Evolutionary conservation across 2,797 vertebrate genomes (phyloP), one percentile per base, ranked within the genome.

Genomic region (Tokudaia tokunoshimensis): DNA sequence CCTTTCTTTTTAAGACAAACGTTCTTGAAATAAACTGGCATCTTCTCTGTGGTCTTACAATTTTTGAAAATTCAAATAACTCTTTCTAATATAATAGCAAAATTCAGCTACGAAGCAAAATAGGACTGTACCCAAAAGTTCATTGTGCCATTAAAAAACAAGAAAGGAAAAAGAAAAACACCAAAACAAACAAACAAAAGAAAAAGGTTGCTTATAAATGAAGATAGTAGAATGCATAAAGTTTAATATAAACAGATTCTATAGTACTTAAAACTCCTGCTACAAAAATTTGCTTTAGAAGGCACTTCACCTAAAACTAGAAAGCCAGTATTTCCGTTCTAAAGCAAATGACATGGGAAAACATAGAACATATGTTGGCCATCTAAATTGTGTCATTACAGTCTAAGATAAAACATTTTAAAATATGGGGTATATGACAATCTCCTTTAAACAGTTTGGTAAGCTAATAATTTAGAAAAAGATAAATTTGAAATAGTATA

Each of bases 1-100:
- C 19, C 41, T 78, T 76, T 26, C 41, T 88, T 84, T 14, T 85
- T 80, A 95, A 92, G 44, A 84, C n/a, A 75, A 44, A 83, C 41
- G 86, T 52, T 86, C 50, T 80, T 67, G 61, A 63, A 13, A 94
- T 52, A 96, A 94, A 91, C 14, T 87, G 12, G 86, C 19, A 63
- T 61, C 11, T 94, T 94, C 52, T 4, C 0, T 87, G 41, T 41
- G 6, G 82, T 83, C 74, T 96, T 75, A 88, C 10, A 34, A 47
- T n/a, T 80, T 78, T 76, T 80, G 72, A 95, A 94, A 84, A 85
- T 41, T 57, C 75, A 85, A 44, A n/a, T 92, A 85, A 72, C 63
- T 89, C 41, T 96, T 96, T 52, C 19, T 47, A 67, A 82, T 22
- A 91, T 8, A 59, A 26, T 0, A 94, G 52, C 41, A 88, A 15